Base-by-base conservation (phyloP, 2,113 vertebrate genomes). In the Canis aureus region DNA sequence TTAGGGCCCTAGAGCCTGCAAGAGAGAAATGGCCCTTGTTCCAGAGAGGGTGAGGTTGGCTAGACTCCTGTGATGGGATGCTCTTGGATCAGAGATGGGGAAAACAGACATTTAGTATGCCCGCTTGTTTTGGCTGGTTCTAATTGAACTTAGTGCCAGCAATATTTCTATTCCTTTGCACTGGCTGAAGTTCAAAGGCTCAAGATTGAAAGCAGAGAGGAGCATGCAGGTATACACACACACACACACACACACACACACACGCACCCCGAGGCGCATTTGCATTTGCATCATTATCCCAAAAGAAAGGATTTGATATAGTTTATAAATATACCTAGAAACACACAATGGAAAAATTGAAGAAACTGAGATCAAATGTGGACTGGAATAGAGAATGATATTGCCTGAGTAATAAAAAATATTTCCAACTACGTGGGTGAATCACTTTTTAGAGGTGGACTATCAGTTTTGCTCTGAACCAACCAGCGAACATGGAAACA, bases 41-140 rank as follows among this genome's bases (percentile, higher is more conserved):
- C 87, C 90, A 94, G 71, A 88, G 74, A 82, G 94, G 87, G 74
- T 93, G 62, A 97, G 92, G 64, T 43, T 97, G 92, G 83, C 88
- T 35, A 3, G 88, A 38, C 82, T 95, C 78, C 81, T 57, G 49
- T 15, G 64, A 82, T 23, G 59, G 71, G 87, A 88, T 82, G 90
- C 64, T 89, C 89, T 88, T 97, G 94, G 92, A 96, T 74, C 76
- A 55, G 55, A 80, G 55, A 89, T 49, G 29, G 93, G 49, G 67
- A 84, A 83, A 92, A 64, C 66, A 91, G 91, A 83, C 69, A 92
- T 53, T 79, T 51, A 17, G 57, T 12, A 10, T 32, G 95, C 78
- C 91, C 20, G 96, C 94, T 98, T 98, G 55, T 97, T 95, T 98
- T 97, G 97, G 98, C 97, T 86, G 76, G 29, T 19, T 88, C 69